Percentiles rank a stretch among this genome's conserved stretches.
These are phyloP conservation scores for Tetragnatha montana DNA, from an alignment of 2,888 invertebrate species.

Conservation along the genomic window DNA sequence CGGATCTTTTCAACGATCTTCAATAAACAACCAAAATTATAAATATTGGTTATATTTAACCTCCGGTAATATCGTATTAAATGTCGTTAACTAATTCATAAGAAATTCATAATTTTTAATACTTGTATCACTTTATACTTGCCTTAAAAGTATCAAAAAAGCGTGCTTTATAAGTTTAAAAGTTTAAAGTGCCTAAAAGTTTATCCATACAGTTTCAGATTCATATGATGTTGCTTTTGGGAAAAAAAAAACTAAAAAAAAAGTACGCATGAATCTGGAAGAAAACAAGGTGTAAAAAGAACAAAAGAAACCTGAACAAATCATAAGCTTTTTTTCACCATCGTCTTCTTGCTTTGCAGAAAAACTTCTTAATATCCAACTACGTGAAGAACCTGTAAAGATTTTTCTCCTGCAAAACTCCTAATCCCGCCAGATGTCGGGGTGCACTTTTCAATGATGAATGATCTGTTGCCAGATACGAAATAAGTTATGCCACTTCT, in stretches of 20 bases:
- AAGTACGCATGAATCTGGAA: not conserved
- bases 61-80: too few relatives aligned
- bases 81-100: too few relatives aligned
- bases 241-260: not conserved
- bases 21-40: too few relatives aligned
- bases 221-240: slow-evolving; percentile 13
- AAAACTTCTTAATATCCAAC: slow-evolving; percentile 56
- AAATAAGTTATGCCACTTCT: slow-evolving; percentile 46
- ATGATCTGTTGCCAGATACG: slow-evolving; percentile 61
- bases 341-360: slow-evolving; percentile 22
- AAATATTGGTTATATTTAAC: too few relatives aligned
- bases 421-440: slow-evolving; percentile 61
- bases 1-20: too few relatives aligned
- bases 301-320: slow-evolving; percentile 22
- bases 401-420: slow-evolving; percentile 42
- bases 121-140: not conserved
- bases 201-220: not conserved
- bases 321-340: slow-evolving; percentile 33
- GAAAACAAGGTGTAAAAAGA: slow-evolving; percentile 8
- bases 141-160: not conserved
- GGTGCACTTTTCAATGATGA: slow-evolving; percentile 63
- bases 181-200: not conserved
- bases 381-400: slow-evolving; percentile 30
- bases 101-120: not conserved
- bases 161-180: not conserved